Conservation (phyloP, 2,797 vertebrate species). For the Margarornis squamiger region DNA sequence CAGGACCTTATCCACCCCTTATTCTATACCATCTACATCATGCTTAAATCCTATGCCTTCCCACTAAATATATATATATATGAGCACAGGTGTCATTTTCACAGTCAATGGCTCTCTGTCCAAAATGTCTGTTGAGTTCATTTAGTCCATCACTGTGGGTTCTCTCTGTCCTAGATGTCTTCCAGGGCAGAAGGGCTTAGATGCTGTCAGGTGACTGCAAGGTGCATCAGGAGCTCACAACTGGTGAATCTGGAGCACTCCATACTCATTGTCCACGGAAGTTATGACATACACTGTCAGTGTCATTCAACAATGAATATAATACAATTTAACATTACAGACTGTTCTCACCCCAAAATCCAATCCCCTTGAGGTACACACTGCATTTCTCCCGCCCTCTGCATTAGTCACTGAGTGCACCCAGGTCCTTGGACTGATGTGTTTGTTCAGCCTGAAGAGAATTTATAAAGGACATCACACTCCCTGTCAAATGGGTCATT, state of each 20-base stretch:
- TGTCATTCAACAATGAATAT: background rate
- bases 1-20: no score
- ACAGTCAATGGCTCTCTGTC: background rate
- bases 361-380: background rate
- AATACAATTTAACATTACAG: background rate
- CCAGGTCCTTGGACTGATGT: background rate
- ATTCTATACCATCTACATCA: no score
- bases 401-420: background rate
- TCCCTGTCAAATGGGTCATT: background rate
- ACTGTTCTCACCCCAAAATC: background rate
- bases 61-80: no score
- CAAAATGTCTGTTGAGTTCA: no score
- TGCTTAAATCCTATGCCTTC: no score
- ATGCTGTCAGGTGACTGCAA: background rate
- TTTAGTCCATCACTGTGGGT: background rate
- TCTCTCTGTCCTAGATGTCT: background rate
- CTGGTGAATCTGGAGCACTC: no score
- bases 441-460: background rate
- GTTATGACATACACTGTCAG: background rate
- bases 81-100: no score
- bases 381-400: background rate
- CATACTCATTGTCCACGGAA: background rate
- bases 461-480: background rate
- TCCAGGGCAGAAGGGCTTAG: background rate
- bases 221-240: background rate